Percentiles rank a stretch among this genome's conserved stretches.
Conservation (phyloP, 2,113 vertebrate genomes). For the Pandion haliaetus region DNA sequence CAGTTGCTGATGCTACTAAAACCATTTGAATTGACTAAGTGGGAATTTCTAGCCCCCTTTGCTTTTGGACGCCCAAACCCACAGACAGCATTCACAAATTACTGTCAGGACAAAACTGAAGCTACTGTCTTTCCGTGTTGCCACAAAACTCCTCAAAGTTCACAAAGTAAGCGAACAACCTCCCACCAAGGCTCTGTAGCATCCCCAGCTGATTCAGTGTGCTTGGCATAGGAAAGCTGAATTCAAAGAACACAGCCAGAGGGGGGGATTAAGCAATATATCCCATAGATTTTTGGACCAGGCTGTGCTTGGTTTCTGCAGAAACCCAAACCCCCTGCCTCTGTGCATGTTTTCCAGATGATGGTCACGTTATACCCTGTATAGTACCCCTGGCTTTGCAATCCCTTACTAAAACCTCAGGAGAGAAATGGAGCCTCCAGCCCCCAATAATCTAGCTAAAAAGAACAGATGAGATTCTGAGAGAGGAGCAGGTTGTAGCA, state of each 20-base stretch:
- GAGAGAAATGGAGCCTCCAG: neutral
- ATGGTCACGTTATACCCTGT: neutral
- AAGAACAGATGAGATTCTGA: neutral
- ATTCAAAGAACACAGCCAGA: neutral
- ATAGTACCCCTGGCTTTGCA: neutral
- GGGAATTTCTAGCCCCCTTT: neutral
- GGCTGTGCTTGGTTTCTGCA: neutral
- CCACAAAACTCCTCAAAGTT: neutral
- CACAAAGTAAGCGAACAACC: neutral
- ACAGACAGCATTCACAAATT: neutral
- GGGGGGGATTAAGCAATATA: neutral
- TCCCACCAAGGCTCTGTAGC: neutral
- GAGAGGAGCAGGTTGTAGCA: neutral
- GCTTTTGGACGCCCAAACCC: neutral
- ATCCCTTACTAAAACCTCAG: neutral
- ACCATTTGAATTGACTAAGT: neutral
- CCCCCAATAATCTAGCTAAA: neutral
- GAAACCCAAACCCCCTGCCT: neutral
- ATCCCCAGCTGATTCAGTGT: neutral
- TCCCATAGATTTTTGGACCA: neutral
- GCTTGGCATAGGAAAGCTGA: neutral
- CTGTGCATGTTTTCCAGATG: neutral
- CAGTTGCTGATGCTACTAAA: neutral
- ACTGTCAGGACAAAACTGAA: neutral
- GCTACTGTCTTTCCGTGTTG: rapidly evolving